These are phyloP conservation scores for Gobionotothen gibberifrons DNA, from an alignment of 2,797 vertebrate species.

Conservation along the genomic window DNA sequence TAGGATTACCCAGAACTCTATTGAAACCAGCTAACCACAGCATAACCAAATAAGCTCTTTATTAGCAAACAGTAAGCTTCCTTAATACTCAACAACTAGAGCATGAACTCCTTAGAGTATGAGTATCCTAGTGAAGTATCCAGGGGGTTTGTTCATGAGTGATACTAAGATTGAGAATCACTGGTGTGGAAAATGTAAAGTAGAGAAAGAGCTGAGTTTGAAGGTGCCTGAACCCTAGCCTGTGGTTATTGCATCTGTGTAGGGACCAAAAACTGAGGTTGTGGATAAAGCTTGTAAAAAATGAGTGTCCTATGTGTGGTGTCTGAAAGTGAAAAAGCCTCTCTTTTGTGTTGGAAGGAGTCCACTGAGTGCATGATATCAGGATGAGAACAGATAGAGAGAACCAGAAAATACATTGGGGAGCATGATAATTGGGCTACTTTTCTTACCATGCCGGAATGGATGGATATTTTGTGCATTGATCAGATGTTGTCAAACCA, in stretches of 20 bases:
- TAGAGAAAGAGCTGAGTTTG: not conserved
- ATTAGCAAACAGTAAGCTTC: conserved; percentile 46
- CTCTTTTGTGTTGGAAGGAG: conserved; percentile 8
- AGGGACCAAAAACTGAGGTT: not conserved
- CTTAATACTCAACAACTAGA: conserved; percentile 53
- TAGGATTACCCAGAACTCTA: conserved; percentile 49
- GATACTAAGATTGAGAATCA: conserved; percentile 8
- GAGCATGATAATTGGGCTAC: not conserved
- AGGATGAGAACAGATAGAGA: conserved; percentile 1
- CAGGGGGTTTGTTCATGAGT: conserved; percentile 9
- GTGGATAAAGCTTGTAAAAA: not conserved
- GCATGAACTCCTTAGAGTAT: conserved; percentile 31
- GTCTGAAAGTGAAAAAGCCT: not conserved
- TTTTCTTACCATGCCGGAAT: not conserved
- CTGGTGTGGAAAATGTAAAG: not conserved
- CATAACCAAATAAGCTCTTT: conserved; percentile 54
- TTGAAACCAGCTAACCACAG: conserved; percentile 28
- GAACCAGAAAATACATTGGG: not conserved
- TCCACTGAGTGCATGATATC: not conserved
- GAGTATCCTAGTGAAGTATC: conserved; percentile 11
- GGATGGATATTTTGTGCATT: not conserved
- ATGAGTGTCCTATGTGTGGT: not conserved
- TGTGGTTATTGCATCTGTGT: not conserved
- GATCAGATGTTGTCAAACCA: conserved; percentile 15
- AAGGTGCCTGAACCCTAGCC: not conserved